Conservation (phyloP, 1,140 invertebrate genomes). For the Halesus radiatus region DNA sequence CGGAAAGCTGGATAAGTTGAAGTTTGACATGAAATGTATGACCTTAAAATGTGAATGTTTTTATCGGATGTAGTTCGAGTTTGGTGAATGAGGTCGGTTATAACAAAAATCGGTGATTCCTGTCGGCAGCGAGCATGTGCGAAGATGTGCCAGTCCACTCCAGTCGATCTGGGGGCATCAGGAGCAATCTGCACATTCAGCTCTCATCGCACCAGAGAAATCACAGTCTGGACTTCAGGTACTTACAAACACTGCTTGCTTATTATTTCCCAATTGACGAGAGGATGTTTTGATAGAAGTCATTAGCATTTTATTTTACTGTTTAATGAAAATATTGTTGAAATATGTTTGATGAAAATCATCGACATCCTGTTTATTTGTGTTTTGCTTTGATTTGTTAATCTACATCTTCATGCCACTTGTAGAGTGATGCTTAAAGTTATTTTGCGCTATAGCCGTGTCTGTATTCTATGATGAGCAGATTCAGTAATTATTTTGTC, state of each 20-base stretch:
- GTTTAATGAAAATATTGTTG: neutral
- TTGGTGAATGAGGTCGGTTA: conserved; percentile 44
- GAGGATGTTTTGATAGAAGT: conserved; percentile 1
- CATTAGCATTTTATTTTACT: conserved; percentile 14
- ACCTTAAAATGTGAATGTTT: conserved; percentile 46
- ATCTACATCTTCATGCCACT: too few relatives aligned
- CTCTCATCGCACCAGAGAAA: conserved; percentile 44
- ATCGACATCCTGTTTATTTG: too few relatives aligned
- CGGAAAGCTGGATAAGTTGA: neutral
- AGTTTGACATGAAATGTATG: conserved; percentile 24
- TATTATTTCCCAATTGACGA: conserved; percentile 5
- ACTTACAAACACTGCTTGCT: neutral
- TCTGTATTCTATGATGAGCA: too few relatives aligned
- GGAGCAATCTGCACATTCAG: conserved; percentile 30
- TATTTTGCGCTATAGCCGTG: too few relatives aligned
- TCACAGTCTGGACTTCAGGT: conserved; percentile 47
- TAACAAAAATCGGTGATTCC: conserved; percentile 38
- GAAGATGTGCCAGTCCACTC: conserved; percentile 48
- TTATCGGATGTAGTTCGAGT: conserved; percentile 28
- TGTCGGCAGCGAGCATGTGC: conserved; percentile 47
- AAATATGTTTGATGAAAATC: too few relatives aligned
- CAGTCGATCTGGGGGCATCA: conserved; percentile 41
- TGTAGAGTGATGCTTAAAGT: too few relatives aligned
- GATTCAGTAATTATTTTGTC: too few relatives aligned
- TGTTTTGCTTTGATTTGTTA: too few relatives aligned